A percentile compares a stretch with the other conserved stretches of the same genome.
Evolutionary conservation across 2,113 vertebrate genomes (phyloP).

Genomic region (Ageneiosus marmoratus): DNA sequence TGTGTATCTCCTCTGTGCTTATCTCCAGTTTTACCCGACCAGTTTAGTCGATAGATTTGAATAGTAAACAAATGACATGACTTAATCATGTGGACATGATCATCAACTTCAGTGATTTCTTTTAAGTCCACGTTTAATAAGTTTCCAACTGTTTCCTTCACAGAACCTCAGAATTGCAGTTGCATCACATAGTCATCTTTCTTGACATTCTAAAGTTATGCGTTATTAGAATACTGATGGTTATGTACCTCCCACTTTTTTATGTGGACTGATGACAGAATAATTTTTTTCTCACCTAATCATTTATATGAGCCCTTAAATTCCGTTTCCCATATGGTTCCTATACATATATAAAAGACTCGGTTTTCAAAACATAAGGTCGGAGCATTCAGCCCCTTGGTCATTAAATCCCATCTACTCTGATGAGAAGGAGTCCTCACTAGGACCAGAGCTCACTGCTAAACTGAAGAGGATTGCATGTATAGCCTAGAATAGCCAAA

Average conservation of each 20-base stretch:
- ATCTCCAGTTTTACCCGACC: no score
- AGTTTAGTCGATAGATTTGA: no score
- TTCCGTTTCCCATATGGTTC: conserved; percentile 23
- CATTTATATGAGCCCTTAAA: background rate
- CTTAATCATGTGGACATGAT: no score
- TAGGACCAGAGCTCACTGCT: background rate
- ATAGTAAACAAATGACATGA: no score
- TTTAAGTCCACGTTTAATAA: background rate
- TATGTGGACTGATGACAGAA: background rate
- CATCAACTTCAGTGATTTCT: no score
- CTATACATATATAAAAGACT: background rate
- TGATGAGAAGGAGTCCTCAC: conserved; percentile 36
- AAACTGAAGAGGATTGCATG: background rate
- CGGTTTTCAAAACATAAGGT: background rate
- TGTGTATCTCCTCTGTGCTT: no score
- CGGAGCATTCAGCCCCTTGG: background rate
- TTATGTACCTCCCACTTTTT: background rate
- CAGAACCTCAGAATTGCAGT: background rate
- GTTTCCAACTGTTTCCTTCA: background rate
- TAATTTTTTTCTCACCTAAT: background rate
- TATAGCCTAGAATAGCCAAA: background rate
- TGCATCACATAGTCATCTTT: background rate
- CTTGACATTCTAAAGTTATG: background rate
- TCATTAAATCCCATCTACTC: conserved; percentile 31
- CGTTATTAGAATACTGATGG: background rate